Base-by-base conservation (phyloP, 2,888 invertebrate species). In the Cylindroiulus punctatus region DNA sequence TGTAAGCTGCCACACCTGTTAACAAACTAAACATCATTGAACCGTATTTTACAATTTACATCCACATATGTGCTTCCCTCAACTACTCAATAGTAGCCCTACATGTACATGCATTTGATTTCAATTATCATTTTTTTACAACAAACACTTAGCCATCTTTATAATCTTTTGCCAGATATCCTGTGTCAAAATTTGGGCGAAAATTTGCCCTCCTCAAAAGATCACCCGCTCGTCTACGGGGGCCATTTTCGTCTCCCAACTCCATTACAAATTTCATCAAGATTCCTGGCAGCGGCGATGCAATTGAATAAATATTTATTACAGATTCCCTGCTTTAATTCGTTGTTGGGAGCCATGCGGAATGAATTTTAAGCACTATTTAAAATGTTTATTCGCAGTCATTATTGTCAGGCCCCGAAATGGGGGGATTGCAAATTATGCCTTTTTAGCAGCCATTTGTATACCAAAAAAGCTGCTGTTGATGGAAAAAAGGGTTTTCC, bases 191-290 rank as follows among this genome's bases (percentile, higher is more conserved):
- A 4, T 36, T 36, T 36, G 7, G 36, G 36, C 7, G 36, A 36
- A 36, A 36, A 36, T 36, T 36, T 36, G 36, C 44, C 44, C 44
- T 44, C 4, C 4, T 14, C 44, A 10, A 44, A 44, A 14, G 44
- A 44, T 44, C 44, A 44, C 44, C 44, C 4, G 12, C 4, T 44
- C 44, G 44, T 14, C 10, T n/a, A n/a, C n/a, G n/a, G 44, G 8
- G 44, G 52, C 52, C 19, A n/a, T 52, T 44, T 44, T 52, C n/a
- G n/a, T n/a, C 52, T n/a, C 52, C n/a, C 52, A 52, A 52, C 52
- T 52, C 52, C 52, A 52, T 52, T 52, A 52, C n/a, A 52, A 52
- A 52, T 52, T 52, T 52, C 52, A 52, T 52, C 52, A 52, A 52
- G 52, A 52, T 52, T 52, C 52, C 52, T 52, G n/a, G 52, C 52